A percentile compares a stretch with the other conserved stretches of the same genome.
phyloP scores from a whole-genome alignment of 2,797 vertebrate species.

The Pogoniulus pusillus region DNA sequence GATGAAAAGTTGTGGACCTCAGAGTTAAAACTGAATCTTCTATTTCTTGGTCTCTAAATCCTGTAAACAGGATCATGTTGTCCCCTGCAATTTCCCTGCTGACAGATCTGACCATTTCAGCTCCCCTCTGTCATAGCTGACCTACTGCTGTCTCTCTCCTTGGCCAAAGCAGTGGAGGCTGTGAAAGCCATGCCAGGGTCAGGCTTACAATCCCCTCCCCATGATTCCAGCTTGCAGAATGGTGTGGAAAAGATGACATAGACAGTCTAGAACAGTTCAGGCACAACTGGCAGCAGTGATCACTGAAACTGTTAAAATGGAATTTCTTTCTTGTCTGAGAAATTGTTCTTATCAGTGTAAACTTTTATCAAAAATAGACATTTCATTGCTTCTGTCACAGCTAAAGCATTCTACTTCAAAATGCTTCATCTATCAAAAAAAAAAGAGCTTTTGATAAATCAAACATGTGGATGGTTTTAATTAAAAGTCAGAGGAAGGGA shows the following conservation, averaged over 20 bases:
- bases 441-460: neutral
- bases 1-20: slow-evolving; percentile 38
- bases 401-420: neutral
- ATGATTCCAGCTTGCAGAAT: neutral
- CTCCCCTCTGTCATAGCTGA: neutral
- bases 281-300: neutral
- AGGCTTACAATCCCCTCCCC: neutral
- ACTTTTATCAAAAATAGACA: neutral
- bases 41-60: slow-evolving; percentile 5
- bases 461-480: neutral
- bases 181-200: neutral
- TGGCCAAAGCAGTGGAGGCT: neutral
- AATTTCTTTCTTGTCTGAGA: neutral
- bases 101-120: neutral
- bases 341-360: neutral
- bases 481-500: neutral
- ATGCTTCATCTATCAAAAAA: neutral
- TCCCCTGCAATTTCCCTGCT: neutral
- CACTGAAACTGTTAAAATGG: neutral
- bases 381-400: neutral
- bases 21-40: neutral
- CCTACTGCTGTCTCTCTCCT: neutral
- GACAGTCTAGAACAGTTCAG: neutral
- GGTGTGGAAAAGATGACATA: neutral
- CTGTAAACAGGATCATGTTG: neutral